Percentiles rank a stretch among this genome's conserved stretches.
Evolutionary conservation across 2,888 invertebrate species (phyloP).

Genomic region (Drosophila emarginata): DNA sequence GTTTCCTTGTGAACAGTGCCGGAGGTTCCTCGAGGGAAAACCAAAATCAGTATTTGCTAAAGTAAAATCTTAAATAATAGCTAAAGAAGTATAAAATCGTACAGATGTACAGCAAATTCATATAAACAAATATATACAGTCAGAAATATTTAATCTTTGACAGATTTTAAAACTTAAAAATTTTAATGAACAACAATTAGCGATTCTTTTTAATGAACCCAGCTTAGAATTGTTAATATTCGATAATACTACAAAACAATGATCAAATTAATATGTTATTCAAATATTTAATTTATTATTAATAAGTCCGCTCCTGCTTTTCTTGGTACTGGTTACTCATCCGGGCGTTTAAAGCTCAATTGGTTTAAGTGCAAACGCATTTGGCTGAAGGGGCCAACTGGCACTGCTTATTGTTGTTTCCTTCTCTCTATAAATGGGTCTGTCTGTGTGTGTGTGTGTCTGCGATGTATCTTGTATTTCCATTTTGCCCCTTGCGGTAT

Average conservation of each 20-base stretch:
- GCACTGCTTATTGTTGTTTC: conserved; percentile 11
- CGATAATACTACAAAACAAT: background rate
- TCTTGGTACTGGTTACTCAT: conserved; percentile 17
- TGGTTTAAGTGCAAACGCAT: conserved; percentile 64
- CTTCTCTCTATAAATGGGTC: background rate
- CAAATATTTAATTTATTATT: conserved; percentile 10
- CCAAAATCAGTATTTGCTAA: no score
- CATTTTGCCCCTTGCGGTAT: conserved; percentile 13
- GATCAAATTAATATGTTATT: conserved; percentile 15
- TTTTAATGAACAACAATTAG: no score
- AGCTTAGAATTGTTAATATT: no score
- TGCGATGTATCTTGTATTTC: conserved; percentile 10
- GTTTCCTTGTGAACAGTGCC: no score
- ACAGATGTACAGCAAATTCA: no score
- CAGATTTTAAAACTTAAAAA: no score
- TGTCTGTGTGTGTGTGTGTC: background rate
- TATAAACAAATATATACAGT: no score
- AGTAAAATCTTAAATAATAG: no score
- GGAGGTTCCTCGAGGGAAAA: no score
- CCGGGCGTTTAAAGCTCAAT: conserved; percentile 70
- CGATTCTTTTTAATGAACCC: no score
- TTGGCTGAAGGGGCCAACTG: conserved; percentile 38
- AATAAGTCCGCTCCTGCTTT: conserved; percentile 16
- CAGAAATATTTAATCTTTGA: no score
- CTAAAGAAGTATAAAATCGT: no score